Conservation (phyloP, 2,113 vertebrate genomes). For the Nothoprocta perdicaria region DNA sequence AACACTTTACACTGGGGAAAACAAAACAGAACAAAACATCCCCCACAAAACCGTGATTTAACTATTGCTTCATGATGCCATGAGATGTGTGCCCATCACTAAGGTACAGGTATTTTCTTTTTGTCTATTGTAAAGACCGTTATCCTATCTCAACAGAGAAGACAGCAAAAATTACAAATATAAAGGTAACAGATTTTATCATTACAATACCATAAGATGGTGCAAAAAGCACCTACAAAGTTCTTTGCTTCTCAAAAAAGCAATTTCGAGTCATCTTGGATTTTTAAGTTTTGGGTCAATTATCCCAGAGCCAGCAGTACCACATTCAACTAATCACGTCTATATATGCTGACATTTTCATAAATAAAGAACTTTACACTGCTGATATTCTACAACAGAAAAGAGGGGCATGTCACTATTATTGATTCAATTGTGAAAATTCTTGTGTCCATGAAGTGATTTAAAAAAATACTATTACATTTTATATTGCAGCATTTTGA, state of each 20-base stretch:
- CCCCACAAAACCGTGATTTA: not conserved
- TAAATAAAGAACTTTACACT: constrained; percentile 55
- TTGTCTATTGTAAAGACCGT: not conserved
- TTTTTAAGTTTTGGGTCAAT: constrained; percentile 28
- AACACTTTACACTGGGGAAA: not conserved
- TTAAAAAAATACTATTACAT: constrained; percentile 34
- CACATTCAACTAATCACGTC: constrained; percentile 27
- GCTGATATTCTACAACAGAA: constrained; percentile 19
- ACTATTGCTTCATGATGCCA: constrained; percentile 39
- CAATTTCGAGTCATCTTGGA: constrained; percentile 37
- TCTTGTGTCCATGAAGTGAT: constrained; percentile 42
- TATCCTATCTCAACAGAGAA: constrained; percentile 22
- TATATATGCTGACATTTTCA: constrained; percentile 19
- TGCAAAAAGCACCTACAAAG: constrained; percentile 72
- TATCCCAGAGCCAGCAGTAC: constrained; percentile 41
- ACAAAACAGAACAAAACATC: not conserved
- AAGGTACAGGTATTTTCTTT: constrained; percentile 15
- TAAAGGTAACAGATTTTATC: constrained; percentile 11
- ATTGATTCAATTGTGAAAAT: constrained; percentile 22
- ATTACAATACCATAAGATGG: constrained; percentile 36
- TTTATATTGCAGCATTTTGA: constrained; percentile 43
- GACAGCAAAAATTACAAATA: constrained; percentile 33
- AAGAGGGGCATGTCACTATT: not conserved
- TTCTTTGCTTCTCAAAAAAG: constrained; percentile 73
- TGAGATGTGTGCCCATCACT: not conserved